Conservation (phyloP, 1,140 invertebrate species). For the Metopolophium dirhodum region DNA sequence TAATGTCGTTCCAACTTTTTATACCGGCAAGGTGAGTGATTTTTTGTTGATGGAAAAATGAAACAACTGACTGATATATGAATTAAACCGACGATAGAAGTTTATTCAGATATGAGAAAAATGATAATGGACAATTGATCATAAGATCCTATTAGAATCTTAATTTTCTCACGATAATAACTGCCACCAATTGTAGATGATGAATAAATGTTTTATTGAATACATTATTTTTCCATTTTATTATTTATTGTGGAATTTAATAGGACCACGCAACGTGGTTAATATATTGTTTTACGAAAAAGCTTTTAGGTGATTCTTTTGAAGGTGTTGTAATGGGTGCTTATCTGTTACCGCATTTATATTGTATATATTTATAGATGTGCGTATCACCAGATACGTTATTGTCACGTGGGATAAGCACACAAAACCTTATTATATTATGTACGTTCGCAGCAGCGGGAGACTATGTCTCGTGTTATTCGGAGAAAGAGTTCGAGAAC, state of each 20-base stretch:
- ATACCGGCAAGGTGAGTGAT: no score
- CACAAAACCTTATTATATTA: background rate
- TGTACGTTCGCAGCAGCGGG: background rate
- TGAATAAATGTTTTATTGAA: no score
- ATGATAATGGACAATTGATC: no score
- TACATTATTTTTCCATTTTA: no score
- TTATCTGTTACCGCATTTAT: background rate
- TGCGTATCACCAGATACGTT: background rate
- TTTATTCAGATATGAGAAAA: no score
- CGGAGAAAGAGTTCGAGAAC: background rate
- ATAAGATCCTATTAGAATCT: no score
- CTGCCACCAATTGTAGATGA: no score
- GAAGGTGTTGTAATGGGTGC: background rate
- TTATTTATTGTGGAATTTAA: background rate
- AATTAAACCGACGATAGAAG: no score
- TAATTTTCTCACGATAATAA: no score
- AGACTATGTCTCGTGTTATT: background rate
- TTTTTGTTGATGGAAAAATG: no score
- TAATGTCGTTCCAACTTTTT: no score
- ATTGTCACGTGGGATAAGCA: conserved; percentile 8
- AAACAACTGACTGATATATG: no score
- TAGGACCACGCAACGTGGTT: background rate
- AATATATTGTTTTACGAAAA: conserved; percentile 35
- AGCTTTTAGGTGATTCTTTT: conserved; percentile 25
- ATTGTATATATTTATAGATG: background rate